Base-by-base conservation (phyloP, 2,113 vertebrate species). In the Gracilinanus agilis region DNA sequence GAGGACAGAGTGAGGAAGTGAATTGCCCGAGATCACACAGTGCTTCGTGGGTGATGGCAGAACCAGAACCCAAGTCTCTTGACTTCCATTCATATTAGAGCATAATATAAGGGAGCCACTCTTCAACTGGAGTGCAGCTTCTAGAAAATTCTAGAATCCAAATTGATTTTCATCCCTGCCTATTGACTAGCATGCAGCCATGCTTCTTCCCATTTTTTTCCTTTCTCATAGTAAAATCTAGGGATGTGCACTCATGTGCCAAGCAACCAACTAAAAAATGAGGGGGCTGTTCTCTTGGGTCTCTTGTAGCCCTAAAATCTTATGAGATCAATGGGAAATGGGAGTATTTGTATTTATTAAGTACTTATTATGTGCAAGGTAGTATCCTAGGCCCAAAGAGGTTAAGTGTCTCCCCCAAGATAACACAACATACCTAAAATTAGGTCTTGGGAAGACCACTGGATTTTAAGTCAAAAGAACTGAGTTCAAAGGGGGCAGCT, bases 341-440 rank as follows among this genome's bases (percentile, higher is more conserved):
- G 12, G 0, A 0, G 9, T 9, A 6, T 3, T n/a, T 12, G 2
- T 0, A n/a, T 1, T 53, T 55, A 0, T 53, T 25, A 54, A 55
- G 27, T 1, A 0, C 7, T 1, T 6, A 0, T 25, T n/a, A 0
- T 5, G 0, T 9, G 27, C n/a, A n/a, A n/a, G n/a, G n/a, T n/a
- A n/a, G n/a, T n/a, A n/a, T n/a, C n/a, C n/a, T n/a, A n/a, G n/a
- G n/a, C 9, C 88, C 6, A 6, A 49, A 0, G 0, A 2, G n/a
- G n/a, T n/a, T n/a, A n/a, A n/a, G 29, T 0, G 54, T 6, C 16
- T 19, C 40, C 0, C 3, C 8, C 23, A 1, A 55, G 55, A 92
- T 34, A 89, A 24, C 0, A n/a, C n/a, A n/a, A n/a, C n/a, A n/a
- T n/a, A n/a, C n/a, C n/a, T n/a, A 24, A 49, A 88, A 61, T 11